phyloP scores from a whole-genome alignment of 2,888 invertebrate genomes.

The Tethea ocularis region DNA sequence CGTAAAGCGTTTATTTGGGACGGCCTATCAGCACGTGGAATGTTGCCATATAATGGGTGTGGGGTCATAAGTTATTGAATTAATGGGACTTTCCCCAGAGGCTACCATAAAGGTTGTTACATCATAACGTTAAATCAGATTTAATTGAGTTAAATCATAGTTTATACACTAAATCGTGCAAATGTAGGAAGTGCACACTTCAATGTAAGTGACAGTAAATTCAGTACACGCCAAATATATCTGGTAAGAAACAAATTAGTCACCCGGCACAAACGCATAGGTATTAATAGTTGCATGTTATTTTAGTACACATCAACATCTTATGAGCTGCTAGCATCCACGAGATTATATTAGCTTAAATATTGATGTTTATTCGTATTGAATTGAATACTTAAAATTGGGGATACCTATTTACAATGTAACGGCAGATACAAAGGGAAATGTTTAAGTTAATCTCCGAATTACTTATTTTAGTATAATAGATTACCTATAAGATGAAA shows the following conservation, averaged over 20 bases:
- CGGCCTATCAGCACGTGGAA: no score
- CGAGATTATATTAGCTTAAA: not conserved
- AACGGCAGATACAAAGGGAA: no score
- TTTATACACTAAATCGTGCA: slow-evolving; percentile 13
- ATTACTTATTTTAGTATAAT: no score
- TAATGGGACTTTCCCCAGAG: not conserved
- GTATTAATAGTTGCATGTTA: slow-evolving; percentile 52
- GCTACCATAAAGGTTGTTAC: no score
- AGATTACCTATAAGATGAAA: no score
- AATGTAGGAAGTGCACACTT: slow-evolving; percentile 22
- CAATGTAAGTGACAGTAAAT: slow-evolving; percentile 37
- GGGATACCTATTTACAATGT: not conserved
- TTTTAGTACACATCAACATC: slow-evolving; percentile 32
- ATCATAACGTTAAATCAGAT: no score
- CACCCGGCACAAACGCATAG: slow-evolving; percentile 41
- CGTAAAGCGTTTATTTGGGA: no score
- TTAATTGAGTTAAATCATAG: no score
- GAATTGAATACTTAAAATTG: not conserved
- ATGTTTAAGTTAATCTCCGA: not conserved
- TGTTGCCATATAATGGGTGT: no score
- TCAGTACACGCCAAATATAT: slow-evolving; percentile 34
- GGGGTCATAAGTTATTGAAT: no score
- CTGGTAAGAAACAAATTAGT: slow-evolving; percentile 41
- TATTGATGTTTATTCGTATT: not conserved
- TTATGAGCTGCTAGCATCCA: slow-evolving; percentile 9